Evolutionary conservation across 2,113 vertebrate genomes (phyloP).

Genomic region (Paracanthobrama guichenoti): DNA sequence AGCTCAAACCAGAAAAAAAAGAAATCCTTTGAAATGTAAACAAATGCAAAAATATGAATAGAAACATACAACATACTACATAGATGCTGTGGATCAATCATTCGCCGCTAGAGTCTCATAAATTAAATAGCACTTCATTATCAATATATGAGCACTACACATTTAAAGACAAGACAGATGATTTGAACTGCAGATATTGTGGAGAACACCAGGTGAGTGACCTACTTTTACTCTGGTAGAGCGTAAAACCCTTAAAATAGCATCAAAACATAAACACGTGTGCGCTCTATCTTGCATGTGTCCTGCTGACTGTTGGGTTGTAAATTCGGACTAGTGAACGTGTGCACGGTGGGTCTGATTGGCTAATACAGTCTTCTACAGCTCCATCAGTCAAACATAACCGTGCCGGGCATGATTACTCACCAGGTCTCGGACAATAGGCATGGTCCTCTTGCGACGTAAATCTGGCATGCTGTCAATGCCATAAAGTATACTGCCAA

Average conservation of each 20-base stretch:
- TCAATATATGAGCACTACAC: background rate
- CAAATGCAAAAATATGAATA: constrained; percentile 25
- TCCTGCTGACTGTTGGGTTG: constrained; percentile 43
- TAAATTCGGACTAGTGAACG: background rate
- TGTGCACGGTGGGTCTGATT: constrained; percentile 58
- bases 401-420: constrained; percentile 76
- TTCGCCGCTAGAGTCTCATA: background rate
- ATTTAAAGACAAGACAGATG: constrained; percentile 41
- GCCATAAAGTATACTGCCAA: constrained; percentile 90
- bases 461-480: constrained; percentile 99
- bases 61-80: constrained; percentile 28
- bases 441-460: constrained; percentile 92
- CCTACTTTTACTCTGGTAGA: constrained; percentile 37
- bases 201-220: constrained; percentile 24
- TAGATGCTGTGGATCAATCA: constrained; percentile 20
- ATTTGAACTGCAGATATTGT: constrained; percentile 22
- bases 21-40: background rate
- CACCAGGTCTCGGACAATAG: constrained; percentile 96
- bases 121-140: background rate
- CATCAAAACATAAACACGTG: constrained; percentile 54
- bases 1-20: background rate
- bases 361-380: constrained; percentile 42
- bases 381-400: constrained; percentile 72
- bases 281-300: constrained; percentile 33
- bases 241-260: constrained; percentile 35